These are phyloP conservation scores for Ceyx cyanopectus DNA, from an alignment of 2,113 vertebrate species.

Conservation along the genomic window DNA sequence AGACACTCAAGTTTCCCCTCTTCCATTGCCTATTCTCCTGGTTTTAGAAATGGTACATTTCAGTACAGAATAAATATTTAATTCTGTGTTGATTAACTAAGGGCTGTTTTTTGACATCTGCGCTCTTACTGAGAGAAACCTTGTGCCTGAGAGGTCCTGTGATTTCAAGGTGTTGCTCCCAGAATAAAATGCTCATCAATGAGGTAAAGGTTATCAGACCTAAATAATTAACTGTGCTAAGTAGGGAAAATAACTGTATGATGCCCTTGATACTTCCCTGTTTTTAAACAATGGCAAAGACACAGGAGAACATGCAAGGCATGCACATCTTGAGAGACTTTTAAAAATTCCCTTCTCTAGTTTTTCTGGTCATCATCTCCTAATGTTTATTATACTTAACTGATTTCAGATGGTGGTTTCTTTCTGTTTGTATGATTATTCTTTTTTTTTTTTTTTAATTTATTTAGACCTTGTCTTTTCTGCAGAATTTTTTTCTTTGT, in stretches of 20 bases:
- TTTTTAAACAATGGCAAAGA: neutral
- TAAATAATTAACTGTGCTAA: neutral
- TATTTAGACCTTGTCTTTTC: neutral
- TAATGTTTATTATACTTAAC: neutral
- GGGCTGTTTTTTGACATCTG: neutral
- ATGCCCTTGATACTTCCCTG: neutral
- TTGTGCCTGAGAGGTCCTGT: neutral
- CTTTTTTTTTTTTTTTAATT: neutral
- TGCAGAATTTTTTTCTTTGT: neutral
- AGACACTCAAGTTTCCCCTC: neutral
- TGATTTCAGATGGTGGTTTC: neutral
- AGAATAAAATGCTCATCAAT: neutral
- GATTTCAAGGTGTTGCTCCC: neutral
- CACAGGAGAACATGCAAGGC: fast-evolving
- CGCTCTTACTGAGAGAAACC: neutral
- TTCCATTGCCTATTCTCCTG: neutral
- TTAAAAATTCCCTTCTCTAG: neutral
- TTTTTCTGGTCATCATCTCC: neutral
- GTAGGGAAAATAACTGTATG: neutral
- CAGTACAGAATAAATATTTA: neutral
- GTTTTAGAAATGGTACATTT: neutral
- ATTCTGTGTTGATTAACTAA: neutral
- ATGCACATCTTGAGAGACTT: neutral
- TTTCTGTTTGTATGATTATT: neutral
- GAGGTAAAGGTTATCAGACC: neutral